Percentiles rank a stretch among this genome's conserved stretches.
Conservation (phyloP, 2,797 vertebrate species). For the Sebastes nivosus region DNA sequence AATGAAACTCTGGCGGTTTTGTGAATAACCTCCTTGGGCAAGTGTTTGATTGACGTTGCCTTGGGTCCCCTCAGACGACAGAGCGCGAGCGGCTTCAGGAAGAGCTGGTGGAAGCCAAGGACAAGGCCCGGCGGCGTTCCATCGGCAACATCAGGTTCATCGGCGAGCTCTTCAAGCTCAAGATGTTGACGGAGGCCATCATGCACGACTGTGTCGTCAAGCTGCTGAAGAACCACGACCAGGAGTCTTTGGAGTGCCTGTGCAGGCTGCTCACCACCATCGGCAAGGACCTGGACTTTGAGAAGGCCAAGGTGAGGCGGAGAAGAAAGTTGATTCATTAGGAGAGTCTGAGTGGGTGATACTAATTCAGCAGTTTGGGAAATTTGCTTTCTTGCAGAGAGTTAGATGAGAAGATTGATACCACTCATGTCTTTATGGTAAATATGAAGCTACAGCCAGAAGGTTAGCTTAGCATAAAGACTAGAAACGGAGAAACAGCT, state of each 20-base stretch:
- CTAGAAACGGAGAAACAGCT: background rate
- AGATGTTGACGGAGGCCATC: slow-evolving; percentile 98
- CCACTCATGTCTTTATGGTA: background rate
- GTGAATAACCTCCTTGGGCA: too few species aligned
- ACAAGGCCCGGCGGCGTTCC: slow-evolving; percentile 93
- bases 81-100: slow-evolving; percentile 92
- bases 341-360: background rate
- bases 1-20: background rate
- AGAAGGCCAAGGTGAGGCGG: slow-evolving; percentile 93
- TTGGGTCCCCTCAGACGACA: slow-evolving; percentile 78
- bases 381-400: background rate
- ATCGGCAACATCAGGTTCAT: slow-evolving; percentile 99
- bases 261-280: slow-evolving; percentile 97
- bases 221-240: slow-evolving; percentile 95
- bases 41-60: background rate
- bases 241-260: slow-evolving; percentile 95
- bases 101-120: slow-evolving; percentile 94
- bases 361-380: too few species aligned
- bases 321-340: background rate
- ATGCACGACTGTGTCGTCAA: slow-evolving; percentile 99
- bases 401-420: background rate
- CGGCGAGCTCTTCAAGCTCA: slow-evolving; percentile 97
- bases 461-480: background rate
- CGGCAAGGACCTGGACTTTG: slow-evolving; percentile 97
- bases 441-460: background rate